A percentile compares a stretch with the other conserved stretches of the same genome.
Evolutionary conservation across 2,888 invertebrate species (phyloP).

Genomic region (Cephus spinipes): DNA sequence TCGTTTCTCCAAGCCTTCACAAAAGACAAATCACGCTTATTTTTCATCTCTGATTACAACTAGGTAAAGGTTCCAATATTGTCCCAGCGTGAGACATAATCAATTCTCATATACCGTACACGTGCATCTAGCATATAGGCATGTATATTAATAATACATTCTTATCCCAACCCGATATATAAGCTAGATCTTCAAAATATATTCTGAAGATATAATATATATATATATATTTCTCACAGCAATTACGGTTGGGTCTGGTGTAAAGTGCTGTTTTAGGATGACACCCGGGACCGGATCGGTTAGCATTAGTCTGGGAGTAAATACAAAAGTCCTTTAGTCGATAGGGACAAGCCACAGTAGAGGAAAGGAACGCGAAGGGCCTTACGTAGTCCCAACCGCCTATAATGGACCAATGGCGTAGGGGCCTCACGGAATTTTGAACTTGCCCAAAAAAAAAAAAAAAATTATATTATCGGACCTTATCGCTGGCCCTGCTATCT

Average conservation of each 20-base stretch:
- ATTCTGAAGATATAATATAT: not conserved
- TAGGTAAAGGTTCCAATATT: not conserved
- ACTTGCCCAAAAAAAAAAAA: not conserved
- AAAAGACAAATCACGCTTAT: not conserved
- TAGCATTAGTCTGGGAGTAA: not conserved
- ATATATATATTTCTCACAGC: constrained; percentile 2
- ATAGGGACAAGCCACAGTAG: constrained; percentile 14
- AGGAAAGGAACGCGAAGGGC: constrained; percentile 15
- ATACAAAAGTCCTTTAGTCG: not conserved
- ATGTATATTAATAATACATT: not conserved
- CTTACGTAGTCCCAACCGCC: not conserved
- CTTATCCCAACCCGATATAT: not conserved
- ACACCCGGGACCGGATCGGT: constrained; percentile 1
- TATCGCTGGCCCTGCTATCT: not conserved
- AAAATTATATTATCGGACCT: not conserved
- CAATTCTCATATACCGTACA: not conserved
- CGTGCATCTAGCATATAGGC: not conserved
- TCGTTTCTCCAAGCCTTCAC: not conserved
- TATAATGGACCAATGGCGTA: constrained; percentile 2
- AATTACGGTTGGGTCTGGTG: not conserved
- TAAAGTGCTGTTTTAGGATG: constrained; percentile 8
- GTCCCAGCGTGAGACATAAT: not conserved
- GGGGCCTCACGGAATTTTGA: not conserved
- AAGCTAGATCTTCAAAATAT: not conserved
- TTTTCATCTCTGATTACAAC: not conserved